Conservation (phyloP, 2,888 invertebrate genomes). For the Pterostichus niger region DNA sequence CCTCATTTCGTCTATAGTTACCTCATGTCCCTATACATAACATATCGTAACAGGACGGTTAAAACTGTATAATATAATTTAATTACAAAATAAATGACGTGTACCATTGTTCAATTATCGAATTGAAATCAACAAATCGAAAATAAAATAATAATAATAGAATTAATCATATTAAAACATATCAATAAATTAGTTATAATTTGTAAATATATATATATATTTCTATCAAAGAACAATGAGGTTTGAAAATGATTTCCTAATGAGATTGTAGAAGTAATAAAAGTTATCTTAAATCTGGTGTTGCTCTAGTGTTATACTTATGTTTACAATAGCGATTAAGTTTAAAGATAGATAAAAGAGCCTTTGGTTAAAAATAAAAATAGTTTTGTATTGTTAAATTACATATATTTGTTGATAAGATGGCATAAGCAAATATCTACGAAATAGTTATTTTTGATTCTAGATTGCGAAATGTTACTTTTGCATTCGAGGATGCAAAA, state of each 20-base stretch:
- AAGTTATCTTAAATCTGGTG: neutral
- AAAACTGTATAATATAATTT: too few relatives aligned
- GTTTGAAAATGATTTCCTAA: neutral
- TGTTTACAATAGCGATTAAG: conserved; percentile 11
- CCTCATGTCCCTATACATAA: too few relatives aligned
- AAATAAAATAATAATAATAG: too few relatives aligned
- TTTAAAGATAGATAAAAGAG: conserved; percentile 5
- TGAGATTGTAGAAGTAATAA: conserved; percentile 5
- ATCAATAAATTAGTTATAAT: neutral
- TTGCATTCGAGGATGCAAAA: too few relatives aligned
- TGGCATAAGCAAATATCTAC: too few relatives aligned
- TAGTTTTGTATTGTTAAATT: conserved; percentile 14
- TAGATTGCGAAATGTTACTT: too few relatives aligned
- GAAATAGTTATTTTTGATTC: too few relatives aligned
- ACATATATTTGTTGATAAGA: neutral
- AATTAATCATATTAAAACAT: too few relatives aligned
- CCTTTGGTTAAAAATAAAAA: neutral
- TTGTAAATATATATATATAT: neutral
- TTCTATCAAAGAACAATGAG: neutral
- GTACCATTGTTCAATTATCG: conserved; percentile 1
- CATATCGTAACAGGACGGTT: too few relatives aligned
- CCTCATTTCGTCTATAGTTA: too few relatives aligned
- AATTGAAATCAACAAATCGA: neutral
- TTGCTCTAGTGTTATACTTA: neutral
- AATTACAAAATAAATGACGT: too few relatives aligned